Percentiles rank a stretch among this genome's conserved stretches.
Evolutionary conservation across 2,888 invertebrate genomes (phyloP).

Genomic region (Yponomeuta plumbellus): DNA sequence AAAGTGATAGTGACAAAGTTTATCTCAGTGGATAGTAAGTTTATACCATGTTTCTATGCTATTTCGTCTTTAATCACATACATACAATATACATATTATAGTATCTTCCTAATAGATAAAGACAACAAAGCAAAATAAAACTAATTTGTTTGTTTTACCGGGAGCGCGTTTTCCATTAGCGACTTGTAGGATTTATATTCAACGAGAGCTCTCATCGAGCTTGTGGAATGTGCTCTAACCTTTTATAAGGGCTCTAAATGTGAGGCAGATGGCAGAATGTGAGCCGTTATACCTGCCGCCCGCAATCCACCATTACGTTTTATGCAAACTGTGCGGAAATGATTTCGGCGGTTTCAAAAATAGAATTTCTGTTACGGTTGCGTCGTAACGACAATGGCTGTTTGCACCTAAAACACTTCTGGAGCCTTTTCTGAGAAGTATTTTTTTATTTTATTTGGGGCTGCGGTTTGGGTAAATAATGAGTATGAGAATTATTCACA

Average conservation of each 20-base stretch:
- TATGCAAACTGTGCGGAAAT: slow-evolving; percentile 40
- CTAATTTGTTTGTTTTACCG: not conserved
- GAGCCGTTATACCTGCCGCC: slow-evolving; percentile 61
- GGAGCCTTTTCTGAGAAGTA: not conserved
- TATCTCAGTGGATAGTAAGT: no score
- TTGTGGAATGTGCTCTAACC: slow-evolving; percentile 73
- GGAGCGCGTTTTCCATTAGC: slow-evolving; percentile 57
- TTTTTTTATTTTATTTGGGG: no score
- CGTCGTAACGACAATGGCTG: slow-evolving; percentile 34
- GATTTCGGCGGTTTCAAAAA: slow-evolving; percentile 25
- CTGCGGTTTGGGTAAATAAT: no score
- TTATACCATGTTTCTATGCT: no score
- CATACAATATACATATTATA: no score
- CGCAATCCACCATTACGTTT: slow-evolving; percentile 72
- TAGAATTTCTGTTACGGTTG: slow-evolving; percentile 46
- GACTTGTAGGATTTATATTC: slow-evolving; percentile 66
- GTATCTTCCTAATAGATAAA: no score
- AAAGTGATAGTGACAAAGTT: no score
- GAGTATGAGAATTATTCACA: no score
- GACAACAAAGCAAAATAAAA: no score
- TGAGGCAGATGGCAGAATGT: slow-evolving; percentile 67
- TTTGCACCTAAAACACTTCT: not conserved
- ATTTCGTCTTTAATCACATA: no score
- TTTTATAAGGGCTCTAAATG: slow-evolving; percentile 74
- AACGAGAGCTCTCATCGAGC: slow-evolving; percentile 47